Base-by-base conservation (phyloP, 2,113 vertebrate species). In the Eudyptes chrysolophus region DNA sequence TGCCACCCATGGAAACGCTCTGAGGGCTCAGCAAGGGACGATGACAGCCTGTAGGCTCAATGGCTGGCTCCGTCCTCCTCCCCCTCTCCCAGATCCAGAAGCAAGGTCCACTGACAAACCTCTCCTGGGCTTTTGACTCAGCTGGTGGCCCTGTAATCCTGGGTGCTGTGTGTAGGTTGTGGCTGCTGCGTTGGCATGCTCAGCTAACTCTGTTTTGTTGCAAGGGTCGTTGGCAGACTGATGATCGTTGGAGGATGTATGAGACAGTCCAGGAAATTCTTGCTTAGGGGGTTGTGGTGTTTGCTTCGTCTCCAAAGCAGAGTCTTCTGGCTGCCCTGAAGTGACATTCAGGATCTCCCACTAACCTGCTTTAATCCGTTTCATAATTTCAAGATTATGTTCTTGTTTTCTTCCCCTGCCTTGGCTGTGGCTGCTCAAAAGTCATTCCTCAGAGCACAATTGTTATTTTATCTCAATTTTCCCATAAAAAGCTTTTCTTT, bases 41-140 rank as follows among this genome's bases (percentile, higher is more conserved):
- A 0, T 74, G 86, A 27, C 20, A 29, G 38, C 15, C 52, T 57
- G 36, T 51, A 32, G 54, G 38, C 46, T 66, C 76, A 44, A 8
- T 18, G 36, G 17, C 46, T 42, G 57, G 13, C 61, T 84, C 36
- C 4, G 0, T 84, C 87, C 51, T 94, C 52, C 79, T 83, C 1
- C 14, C 11, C 8, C 2, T 40, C 29, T 71, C 68, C 57, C 34
- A 22, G 57, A 74, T 17, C 34, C 71, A 11, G 49, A 65, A 44
- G 54, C 26, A 48, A 16, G 20, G 34, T 83, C 40, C 44, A 2
- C 52, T 60, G 64, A 70, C 2, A 19, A 36, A 36, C 77, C 57
- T 90, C 62, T 72, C 30, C 84, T 20, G 48, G 58, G 87, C 48
- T 34, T 87, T 83, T 90, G 95, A 54, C 90, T 93, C 96, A 92